Evolutionary conservation across 2,888 invertebrate species (phyloP).

Genomic region (Yponomeuta cagnagella): DNA sequence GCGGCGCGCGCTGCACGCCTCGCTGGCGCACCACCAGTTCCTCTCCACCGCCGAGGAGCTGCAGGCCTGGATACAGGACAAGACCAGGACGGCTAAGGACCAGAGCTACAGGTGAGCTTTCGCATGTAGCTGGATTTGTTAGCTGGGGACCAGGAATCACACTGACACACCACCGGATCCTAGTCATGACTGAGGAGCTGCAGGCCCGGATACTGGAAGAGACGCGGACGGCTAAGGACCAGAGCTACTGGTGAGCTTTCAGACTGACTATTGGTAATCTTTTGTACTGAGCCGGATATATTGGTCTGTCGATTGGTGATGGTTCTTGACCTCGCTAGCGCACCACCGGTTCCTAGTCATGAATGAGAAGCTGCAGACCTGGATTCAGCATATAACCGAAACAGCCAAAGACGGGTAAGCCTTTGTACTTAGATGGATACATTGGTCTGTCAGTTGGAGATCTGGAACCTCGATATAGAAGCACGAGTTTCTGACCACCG

Average conservation of each 20-base stretch:
- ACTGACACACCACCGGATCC: slow-evolving; percentile 80
- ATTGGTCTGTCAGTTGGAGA: too few species aligned
- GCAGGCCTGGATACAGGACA: slow-evolving; percentile 93
- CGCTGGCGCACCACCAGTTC: slow-evolving; percentile 93
- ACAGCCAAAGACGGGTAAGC: slow-evolving; percentile 83
- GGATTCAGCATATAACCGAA: slow-evolving; percentile 94
- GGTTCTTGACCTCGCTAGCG: too few species aligned
- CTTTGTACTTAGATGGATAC: too few species aligned
- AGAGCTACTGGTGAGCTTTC: too few species aligned
- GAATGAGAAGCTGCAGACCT: slow-evolving; percentile 79
- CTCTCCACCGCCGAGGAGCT: slow-evolving; percentile 94
- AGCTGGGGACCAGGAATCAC: not conserved
- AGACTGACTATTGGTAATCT: too few species aligned
- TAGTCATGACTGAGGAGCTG: slow-evolving; percentile 75
- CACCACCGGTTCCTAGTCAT: slow-evolving; percentile 86
- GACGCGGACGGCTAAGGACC: slow-evolving; percentile 41
- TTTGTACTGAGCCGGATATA: too few species aligned
- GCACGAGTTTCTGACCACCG: slow-evolving; percentile 32
- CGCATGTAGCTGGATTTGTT: not conserved
- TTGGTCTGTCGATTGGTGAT: too few species aligned
- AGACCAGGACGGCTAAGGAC: slow-evolving; percentile 92
- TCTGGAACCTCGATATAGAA: too few species aligned
- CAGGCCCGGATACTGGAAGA: slow-evolving; percentile 95
- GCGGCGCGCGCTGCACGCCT: slow-evolving; percentile 83
- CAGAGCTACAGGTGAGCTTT: slow-evolving; percentile 83